These are phyloP conservation scores for Apodemus speciosus DNA, from an alignment of 2,113 vertebrate species.

Conservation along the genomic window DNA sequence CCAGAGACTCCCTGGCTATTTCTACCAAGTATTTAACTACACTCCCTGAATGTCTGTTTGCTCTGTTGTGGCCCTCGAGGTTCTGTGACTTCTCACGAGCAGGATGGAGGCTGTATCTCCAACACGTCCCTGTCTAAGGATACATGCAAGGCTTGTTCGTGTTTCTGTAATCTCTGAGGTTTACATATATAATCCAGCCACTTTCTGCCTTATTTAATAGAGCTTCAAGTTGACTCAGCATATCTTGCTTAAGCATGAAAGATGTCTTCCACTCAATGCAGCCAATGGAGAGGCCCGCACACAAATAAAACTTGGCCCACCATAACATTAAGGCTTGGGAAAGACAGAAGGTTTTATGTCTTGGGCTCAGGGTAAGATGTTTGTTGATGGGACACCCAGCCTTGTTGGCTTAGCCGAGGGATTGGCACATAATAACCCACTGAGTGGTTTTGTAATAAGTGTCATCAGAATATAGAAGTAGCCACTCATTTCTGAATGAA, in stretches of 20 bases:
- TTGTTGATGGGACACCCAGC: background rate
- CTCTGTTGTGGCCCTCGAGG: background rate
- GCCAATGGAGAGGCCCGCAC: background rate
- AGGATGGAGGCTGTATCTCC: background rate
- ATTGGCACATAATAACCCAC: background rate
- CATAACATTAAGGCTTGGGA: no score
- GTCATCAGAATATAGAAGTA: background rate
- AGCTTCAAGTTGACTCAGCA: background rate
- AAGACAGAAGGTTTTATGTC: background rate
- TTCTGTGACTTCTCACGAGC: constrained; percentile 5
- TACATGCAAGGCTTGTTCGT: background rate
- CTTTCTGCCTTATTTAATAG: background rate
- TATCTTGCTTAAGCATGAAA: constrained; percentile 42
- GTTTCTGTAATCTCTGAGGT: background rate
- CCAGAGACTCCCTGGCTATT: background rate
- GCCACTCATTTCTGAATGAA: background rate
- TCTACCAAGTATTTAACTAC: constrained; percentile 1
- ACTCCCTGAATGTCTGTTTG: background rate
- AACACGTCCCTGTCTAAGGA: background rate
- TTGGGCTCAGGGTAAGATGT: background rate
- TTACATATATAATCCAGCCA: background rate
- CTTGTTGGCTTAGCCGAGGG: background rate
- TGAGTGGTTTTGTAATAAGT: constrained; percentile 1
- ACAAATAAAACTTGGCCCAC: background rate
- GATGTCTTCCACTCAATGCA: background rate